These are phyloP conservation scores for Gandaritis pyraliata DNA, from an alignment of 2,888 invertebrate genomes.

Conservation along the genomic window DNA sequence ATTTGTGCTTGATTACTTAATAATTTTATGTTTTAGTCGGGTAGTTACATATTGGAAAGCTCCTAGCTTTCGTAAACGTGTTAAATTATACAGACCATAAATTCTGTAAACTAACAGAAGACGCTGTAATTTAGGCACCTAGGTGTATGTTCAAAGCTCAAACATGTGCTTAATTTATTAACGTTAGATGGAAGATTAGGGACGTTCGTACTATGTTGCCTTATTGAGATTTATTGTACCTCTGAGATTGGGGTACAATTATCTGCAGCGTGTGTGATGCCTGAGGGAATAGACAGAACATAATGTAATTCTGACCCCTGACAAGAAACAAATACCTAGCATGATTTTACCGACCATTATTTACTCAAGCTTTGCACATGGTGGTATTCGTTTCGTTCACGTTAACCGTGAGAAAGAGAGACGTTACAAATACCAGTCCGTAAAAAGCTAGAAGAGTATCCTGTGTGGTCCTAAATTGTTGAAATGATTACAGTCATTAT, in stretches of 20 bases:
- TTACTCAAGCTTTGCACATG: constrained; percentile 37
- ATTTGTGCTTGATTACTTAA: background rate
- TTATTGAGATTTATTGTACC: constrained; percentile 78
- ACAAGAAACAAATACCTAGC: constrained; percentile 13
- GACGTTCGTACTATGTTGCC: constrained; percentile 50
- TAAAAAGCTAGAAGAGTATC: constrained; percentile 42
- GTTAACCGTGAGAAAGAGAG: constrained; percentile 38
- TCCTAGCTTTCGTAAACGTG: constrained; percentile 38
- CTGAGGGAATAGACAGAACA: constrained; percentile 67
- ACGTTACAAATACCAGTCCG: constrained; percentile 33
- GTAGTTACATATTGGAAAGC: constrained; percentile 10
- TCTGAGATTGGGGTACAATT: constrained; percentile 66
- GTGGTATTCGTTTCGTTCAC: constrained; percentile 27
- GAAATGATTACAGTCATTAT: constrained; percentile 39
- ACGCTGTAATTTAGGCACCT: constrained; percentile 41
- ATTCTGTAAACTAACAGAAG: constrained; percentile 43
- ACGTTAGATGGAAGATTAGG: constrained; percentile 50
- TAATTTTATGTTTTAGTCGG: constrained; percentile 3
- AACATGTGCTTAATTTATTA: constrained; percentile 60
- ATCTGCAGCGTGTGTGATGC: constrained; percentile 59
- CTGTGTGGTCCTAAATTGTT: constrained; percentile 44
- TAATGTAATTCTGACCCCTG: constrained; percentile 58
- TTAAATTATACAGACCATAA: constrained; percentile 44
- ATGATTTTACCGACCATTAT: constrained; percentile 47
- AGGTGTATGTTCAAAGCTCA: constrained; percentile 43